phyloP scores from a whole-genome alignment of 92 coral and sea anemone genomes.

The Phenganax marumi region DNA sequence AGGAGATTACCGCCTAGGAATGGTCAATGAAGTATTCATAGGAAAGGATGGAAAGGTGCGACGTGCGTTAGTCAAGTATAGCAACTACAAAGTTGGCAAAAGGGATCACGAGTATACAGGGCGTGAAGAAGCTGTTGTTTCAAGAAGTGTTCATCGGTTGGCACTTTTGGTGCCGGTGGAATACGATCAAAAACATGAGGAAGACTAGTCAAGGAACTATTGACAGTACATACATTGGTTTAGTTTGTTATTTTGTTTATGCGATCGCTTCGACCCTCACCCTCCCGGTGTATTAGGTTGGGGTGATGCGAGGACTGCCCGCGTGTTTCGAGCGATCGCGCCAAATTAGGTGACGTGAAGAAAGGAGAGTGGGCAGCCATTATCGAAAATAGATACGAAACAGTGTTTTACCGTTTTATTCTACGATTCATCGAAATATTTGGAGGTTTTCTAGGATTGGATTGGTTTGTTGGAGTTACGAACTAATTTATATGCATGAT shows the following conservation, averaged over 20 bases:
- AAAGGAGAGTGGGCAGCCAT: neutral
- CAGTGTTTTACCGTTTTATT: slow-evolving; percentile 8
- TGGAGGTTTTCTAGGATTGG: neutral
- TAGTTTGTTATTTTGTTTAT: slow-evolving; percentile 18
- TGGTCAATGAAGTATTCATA: slow-evolving; percentile 45
- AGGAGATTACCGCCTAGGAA: slow-evolving; percentile 49
- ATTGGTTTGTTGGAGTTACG: neutral
- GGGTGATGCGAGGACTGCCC: neutral
- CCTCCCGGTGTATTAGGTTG: slow-evolving; percentile 41
- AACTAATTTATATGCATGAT: neutral
- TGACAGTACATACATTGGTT: neutral
- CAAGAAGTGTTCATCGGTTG: slow-evolving; percentile 13
- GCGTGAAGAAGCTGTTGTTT: neutral
- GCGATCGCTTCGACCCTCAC: slow-evolving; percentile 41
- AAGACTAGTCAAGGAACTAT: slow-evolving; percentile 3
- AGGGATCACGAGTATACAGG: slow-evolving; percentile 38
- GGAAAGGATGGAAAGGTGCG: slow-evolving; percentile 43
- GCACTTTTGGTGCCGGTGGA: slow-evolving; percentile 27
- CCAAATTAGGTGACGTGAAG: slow-evolving; percentile 11
- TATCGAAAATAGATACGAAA: neutral
- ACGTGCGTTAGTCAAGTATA: slow-evolving; percentile 38
- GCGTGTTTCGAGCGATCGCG: slow-evolving; percentile 6
- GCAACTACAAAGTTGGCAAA: slow-evolving; percentile 43
- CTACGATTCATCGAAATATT: neutral
- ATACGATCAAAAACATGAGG: slow-evolving; percentile 36